Base-by-base conservation (phyloP, 2,888 invertebrate genomes). In the Parapristionchus giblindavisi region DNA sequence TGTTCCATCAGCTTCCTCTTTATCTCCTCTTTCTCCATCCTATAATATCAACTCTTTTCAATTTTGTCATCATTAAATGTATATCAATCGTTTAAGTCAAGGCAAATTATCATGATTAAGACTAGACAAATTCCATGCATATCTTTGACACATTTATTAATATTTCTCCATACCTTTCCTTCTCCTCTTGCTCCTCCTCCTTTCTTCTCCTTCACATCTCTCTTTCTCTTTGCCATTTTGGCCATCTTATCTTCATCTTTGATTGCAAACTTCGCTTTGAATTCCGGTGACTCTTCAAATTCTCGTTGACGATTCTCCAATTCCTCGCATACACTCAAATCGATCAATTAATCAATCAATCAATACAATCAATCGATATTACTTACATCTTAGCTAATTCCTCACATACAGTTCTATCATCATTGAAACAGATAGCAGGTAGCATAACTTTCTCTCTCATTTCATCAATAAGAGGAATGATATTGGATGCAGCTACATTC, bases 381-480 rank as follows among this genome's bases (percentile, higher is more conserved):
- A 43, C 48, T 17, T 43, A 17, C 48, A 43, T 43, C 48, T 14
- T 65, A 2, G 87, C 86, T 63, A 87, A 75, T 24, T 65, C 77
- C 71, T 87, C 85, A 58, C 87, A 87, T 3, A 86, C 77, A 34
- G 81, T 80, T 65, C 87, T 84, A 76, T 86, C 83, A 61, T 87
- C 87, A 70, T 85, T 87, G 82, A 87, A 87, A 68, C 87, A 87
- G 52, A 87, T 82, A 1, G 85, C 85, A 24, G 87, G 87, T 14
- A 87, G 76, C 77, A 84, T 85, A 34, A 78, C 79, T 58, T 81
- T 81, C 54, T 82, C 80, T 65, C 80, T 80, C 66, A 87, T 73
- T 48, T 85, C 79, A 36, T 86, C 86, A 36, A 87, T 75, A 52
- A 87, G 76, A 6, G 79, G 79, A 11, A 85, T 81, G 63, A 87